Evolutionary conservation across 2,888 invertebrate species (phyloP).

Genomic region (Temnothorax rugatulus): DNA sequence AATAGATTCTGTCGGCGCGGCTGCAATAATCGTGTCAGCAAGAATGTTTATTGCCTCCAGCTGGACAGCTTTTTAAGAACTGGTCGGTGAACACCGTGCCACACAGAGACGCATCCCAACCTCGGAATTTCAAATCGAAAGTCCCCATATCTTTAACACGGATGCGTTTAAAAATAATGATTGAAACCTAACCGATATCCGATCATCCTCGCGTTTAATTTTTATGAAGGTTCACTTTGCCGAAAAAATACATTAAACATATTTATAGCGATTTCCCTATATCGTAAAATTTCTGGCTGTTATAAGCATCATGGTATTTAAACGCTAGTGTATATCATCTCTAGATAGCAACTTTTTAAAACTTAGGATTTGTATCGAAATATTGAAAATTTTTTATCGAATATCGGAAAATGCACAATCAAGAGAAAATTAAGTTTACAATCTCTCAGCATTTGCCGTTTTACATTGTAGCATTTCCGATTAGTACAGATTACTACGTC

Average conservation of each 20-base stretch:
- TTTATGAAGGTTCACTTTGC: not conserved
- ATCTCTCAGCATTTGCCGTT: not conserved
- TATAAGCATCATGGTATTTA: not conserved
- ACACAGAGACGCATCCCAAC: slow-evolving; percentile 49
- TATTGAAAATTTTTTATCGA: not conserved
- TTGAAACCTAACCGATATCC: not conserved
- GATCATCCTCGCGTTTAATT: not conserved
- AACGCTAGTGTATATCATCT: not conserved
- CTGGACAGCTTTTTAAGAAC: slow-evolving; percentile 72
- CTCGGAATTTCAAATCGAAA: slow-evolving; percentile 25
- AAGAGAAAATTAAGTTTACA: not conserved
- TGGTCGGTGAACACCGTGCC: slow-evolving; percentile 58
- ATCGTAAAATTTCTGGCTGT: not conserved
- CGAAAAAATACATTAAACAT: not conserved
- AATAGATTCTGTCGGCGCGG: slow-evolving; percentile 64
- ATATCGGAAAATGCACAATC: too few species aligned
- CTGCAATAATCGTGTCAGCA: slow-evolving; percentile 75
- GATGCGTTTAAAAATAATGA: slow-evolving; percentile 18
- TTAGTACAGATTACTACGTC: not conserved
- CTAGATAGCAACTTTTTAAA: not conserved
- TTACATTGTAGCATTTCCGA: not conserved
- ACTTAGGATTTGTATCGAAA: not conserved
- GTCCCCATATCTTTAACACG: slow-evolving; percentile 4
- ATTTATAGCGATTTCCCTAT: not conserved
- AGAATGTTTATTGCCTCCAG: slow-evolving; percentile 74